These are phyloP conservation scores for Formica exsecta DNA, from an alignment of 1,140 invertebrate genomes.

Conservation along the genomic window DNA sequence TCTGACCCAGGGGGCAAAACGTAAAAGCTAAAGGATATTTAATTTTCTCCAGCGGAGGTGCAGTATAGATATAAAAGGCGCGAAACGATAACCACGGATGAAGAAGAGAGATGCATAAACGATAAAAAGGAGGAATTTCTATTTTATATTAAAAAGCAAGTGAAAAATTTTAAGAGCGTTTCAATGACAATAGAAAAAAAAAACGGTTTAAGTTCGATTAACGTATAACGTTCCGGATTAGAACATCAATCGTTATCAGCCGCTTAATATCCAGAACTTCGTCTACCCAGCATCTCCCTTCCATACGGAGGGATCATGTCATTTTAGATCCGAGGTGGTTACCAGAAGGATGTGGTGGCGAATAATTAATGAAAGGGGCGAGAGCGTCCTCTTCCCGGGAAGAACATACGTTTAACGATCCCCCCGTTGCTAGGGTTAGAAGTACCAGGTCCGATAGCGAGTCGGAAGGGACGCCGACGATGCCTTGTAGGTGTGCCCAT, in stretches of 20 bases:
- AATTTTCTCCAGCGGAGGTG: conserved; percentile 60
- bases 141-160: conserved; percentile 60
- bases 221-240: background rate
- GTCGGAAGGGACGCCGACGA: conserved; percentile 61
- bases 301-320: conserved; percentile 33
- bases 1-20: conserved; percentile 8
- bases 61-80: conserved; percentile 59
- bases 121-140: conserved; percentile 41
- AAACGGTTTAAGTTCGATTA: conserved; percentile 18
- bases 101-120: background rate
- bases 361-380: conserved; percentile 82
- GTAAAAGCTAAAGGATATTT: conserved; percentile 65
- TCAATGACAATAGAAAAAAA: background rate
- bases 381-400: conserved; percentile 74
- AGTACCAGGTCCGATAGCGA: conserved; percentile 66
- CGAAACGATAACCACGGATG: conserved; percentile 59
- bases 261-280: conserved; percentile 58
- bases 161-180: background rate
- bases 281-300: conserved; percentile 20
- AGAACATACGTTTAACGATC: conserved; percentile 82
- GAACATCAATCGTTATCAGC: conserved; percentile 40
- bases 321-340: conserved; percentile 1
- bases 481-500: conserved; percentile 60
- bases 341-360: conserved; percentile 62
- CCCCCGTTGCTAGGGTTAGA: conserved; percentile 57